These are phyloP conservation scores for Brachyhypopomus gauderio DNA, from an alignment of 2,113 vertebrate genomes.

Conservation along the genomic window DNA sequence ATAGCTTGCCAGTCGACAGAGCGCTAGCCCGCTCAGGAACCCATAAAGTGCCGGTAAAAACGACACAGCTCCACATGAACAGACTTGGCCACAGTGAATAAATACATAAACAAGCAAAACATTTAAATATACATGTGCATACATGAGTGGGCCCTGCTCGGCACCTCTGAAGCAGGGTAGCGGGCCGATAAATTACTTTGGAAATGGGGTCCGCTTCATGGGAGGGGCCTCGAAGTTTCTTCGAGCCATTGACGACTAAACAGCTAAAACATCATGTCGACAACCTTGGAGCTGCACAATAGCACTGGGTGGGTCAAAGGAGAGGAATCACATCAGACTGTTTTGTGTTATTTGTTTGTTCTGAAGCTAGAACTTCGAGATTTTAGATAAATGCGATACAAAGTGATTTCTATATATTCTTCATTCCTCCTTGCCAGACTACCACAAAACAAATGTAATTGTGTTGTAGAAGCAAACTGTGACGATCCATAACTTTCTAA, in stretches of 20 bases:
- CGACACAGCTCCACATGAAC: slow-evolving; percentile 34
- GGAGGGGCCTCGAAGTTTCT: slow-evolving; percentile 38
- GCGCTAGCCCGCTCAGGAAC: slow-evolving; percentile 36
- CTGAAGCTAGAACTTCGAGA: too few relatives aligned
- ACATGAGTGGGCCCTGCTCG: slow-evolving; percentile 37
- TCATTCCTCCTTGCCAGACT: too few relatives aligned
- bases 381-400: too few relatives aligned
- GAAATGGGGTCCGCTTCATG: slow-evolving; percentile 46
- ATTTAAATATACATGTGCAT: slow-evolving; percentile 52
- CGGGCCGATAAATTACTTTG: slow-evolving; percentile 52
- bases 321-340: neutral
- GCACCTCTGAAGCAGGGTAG: slow-evolving; percentile 46
- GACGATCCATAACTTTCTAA: neutral
- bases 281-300: slow-evolving; percentile 9
- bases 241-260: slow-evolving; percentile 31
- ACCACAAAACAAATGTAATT: neutral
- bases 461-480: neutral
- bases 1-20: slow-evolving; percentile 39
- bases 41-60: slow-evolving; percentile 36
- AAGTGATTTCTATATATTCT: too few relatives aligned
- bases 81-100: slow-evolving; percentile 27
- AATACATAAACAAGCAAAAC: slow-evolving; percentile 54
- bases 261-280: slow-evolving; percentile 30
- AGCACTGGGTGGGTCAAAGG: neutral
- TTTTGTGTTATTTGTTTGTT: too few relatives aligned